Percentiles rank a stretch among this genome's conserved stretches.
phyloP scores from a whole-genome alignment of 1,140 invertebrate genomes.

The Octopus sinensis region DNA sequence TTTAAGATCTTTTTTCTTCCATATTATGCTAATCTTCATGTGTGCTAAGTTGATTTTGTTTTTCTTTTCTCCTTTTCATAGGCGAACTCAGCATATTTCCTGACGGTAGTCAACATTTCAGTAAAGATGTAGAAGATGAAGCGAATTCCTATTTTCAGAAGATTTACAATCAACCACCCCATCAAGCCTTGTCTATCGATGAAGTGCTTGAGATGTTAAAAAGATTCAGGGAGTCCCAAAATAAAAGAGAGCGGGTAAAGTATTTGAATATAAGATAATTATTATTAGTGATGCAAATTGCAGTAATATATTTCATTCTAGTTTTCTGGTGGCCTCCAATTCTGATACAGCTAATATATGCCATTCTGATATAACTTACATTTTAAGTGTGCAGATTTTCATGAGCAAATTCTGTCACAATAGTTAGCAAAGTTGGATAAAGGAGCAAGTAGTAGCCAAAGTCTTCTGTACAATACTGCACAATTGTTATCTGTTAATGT shows the following conservation, averaged over 20 bases:
- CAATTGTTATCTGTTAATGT: too few relatives aligned
- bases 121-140: constrained; percentile 96
- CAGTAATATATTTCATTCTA: neutral
- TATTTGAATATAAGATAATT: neutral
- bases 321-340: too few relatives aligned
- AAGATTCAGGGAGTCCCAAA: constrained; percentile 87
- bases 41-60: neutral
- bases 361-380: too few relatives aligned
- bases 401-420: too few relatives aligned
- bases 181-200: constrained; percentile 78
- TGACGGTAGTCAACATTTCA: constrained; percentile 61
- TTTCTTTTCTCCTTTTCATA: neutral
- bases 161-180: constrained; percentile 95
- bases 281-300: constrained; percentile 11
- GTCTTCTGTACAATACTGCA: too few relatives aligned
- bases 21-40: neutral
- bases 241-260: constrained; percentile 75
- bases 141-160: constrained; percentile 96
- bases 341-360: too few relatives aligned
- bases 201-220: constrained; percentile 79
- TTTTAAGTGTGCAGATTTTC: too few relatives aligned
- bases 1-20: neutral
- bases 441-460: too few relatives aligned
- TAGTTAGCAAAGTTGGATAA: too few relatives aligned
- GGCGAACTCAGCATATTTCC: constrained; percentile 49